Percentiles rank a stretch among this genome's conserved stretches.
phyloP scores from a whole-genome alignment of 2,113 vertebrate species.

The Malurus cyaneus region DNA sequence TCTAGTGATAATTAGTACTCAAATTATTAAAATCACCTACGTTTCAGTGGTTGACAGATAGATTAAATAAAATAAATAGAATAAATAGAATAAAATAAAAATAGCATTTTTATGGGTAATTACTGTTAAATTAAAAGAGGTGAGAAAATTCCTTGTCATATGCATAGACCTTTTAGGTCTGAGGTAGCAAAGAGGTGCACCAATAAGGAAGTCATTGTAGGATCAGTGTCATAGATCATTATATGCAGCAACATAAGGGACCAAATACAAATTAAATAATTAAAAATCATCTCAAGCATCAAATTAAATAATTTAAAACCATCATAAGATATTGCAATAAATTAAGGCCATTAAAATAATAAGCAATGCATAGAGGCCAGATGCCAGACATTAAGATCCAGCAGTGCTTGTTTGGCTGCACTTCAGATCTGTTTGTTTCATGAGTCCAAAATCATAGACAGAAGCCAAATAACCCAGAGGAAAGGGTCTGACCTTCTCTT shows the following conservation, averaged over 20 bases:
- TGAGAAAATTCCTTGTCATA: background rate
- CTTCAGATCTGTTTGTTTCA: background rate
- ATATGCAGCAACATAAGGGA: background rate
- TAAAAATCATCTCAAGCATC: background rate
- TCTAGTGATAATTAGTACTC: background rate
- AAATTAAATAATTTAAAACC: slow-evolving; percentile 45
- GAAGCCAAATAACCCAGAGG: background rate
- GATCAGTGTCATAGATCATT: background rate
- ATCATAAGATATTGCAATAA: background rate
- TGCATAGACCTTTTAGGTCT: background rate
- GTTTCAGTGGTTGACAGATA: background rate
- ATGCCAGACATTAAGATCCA: background rate
- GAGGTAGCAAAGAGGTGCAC: background rate
- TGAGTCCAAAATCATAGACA: background rate
- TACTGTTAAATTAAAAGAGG: background rate
- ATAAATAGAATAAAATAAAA: background rate
- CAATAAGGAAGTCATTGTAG: background rate
- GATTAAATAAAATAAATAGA: background rate
- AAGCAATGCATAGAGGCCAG: background rate
- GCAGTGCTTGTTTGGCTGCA: background rate
- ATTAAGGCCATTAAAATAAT: background rate
- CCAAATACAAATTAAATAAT: slow-evolving; percentile 50
- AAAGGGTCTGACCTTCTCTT: background rate
- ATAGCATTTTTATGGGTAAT: background rate
- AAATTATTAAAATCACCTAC: background rate